Evolutionary conservation across 2,888 invertebrate genomes (phyloP).

Genomic region (Phaedon cochleariae): DNA sequence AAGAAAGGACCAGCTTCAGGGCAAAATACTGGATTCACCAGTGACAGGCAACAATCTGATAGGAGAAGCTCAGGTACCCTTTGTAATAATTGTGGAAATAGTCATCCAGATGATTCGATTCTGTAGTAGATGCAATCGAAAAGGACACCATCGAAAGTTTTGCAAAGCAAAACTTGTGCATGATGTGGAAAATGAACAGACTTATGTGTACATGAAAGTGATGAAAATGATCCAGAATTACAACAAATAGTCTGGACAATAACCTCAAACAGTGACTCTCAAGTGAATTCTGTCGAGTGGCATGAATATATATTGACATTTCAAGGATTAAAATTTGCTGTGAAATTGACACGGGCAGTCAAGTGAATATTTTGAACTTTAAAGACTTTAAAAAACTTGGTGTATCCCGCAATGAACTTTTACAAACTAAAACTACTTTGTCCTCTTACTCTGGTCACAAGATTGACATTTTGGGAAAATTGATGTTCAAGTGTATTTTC

Average conservation of each 20-base stretch:
- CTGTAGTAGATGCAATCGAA: too few relatives aligned
- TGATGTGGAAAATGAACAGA: neutral
- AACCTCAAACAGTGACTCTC: neutral
- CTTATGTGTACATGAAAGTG: neutral
- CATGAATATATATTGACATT: neutral
- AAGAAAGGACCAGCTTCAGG: too few relatives aligned
- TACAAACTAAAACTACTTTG: neutral
- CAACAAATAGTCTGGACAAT: neutral
- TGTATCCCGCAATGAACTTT: neutral
- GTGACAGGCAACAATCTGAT: too few relatives aligned
- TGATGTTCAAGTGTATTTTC: neutral
- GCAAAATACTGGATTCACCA: too few relatives aligned
- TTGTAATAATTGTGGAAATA: too few relatives aligned
- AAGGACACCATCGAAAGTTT: neutral
- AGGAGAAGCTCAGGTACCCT: too few relatives aligned
- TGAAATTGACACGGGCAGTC: neutral
- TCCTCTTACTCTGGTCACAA: neutral
- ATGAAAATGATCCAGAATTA: slow-evolving; percentile 1
- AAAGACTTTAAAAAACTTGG: slow-evolving; percentile 1
- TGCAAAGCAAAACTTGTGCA: neutral
- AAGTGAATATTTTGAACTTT: too few relatives aligned
- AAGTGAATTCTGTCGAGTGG: neutral
- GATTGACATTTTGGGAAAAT: neutral
- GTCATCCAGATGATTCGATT: too few relatives aligned
- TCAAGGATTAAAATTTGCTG: neutral